Conservation (phyloP, 2,888 invertebrate genomes). For the Amiota minor region DNA sequence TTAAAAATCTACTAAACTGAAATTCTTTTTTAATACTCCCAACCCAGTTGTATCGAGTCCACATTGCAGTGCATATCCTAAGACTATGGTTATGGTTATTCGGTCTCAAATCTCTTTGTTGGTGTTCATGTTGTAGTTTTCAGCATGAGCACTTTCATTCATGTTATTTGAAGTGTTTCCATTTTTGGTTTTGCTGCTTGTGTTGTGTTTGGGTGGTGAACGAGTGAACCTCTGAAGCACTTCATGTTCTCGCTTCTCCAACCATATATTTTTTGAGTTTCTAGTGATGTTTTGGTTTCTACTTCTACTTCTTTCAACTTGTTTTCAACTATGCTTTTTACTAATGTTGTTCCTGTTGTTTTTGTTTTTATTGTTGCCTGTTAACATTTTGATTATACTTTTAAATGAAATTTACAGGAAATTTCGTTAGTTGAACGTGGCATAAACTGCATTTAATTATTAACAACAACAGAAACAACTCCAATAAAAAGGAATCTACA, state of each 20-base stretch:
- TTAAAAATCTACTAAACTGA: not conserved
- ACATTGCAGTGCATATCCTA: not conserved
- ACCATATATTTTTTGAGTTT: too few relatives aligned
- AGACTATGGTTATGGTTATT: not conserved
- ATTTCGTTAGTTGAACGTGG: conserved; percentile 48
- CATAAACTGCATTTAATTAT: conserved; percentile 63
- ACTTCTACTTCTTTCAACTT: too few relatives aligned
- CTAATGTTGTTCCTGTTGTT: not conserved
- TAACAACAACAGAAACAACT: conserved; percentile 39
- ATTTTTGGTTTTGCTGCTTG: not conserved
- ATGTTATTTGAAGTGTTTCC: not conserved
- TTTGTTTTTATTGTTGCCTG: conserved; percentile 31
- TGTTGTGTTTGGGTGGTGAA: not conserved
- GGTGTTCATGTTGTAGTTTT: not conserved
- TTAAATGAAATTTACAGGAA: conserved; percentile 59
- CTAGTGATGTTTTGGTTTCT: too few relatives aligned
- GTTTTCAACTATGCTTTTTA: too few relatives aligned
- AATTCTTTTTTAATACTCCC: conserved; percentile 1
- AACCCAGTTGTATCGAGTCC: not conserved
- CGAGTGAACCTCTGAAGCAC: not conserved
- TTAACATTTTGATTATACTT: conserved; percentile 61
- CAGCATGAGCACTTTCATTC: conserved; percentile 13
- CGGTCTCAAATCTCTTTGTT: not conserved
- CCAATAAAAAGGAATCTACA: too few relatives aligned
- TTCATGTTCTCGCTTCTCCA: conserved; percentile 1